Percentiles rank a stretch among this genome's conserved stretches.
phyloP scores from a whole-genome alignment of 2,888 invertebrate genomes.

The Hemicrepidius hirtus region DNA sequence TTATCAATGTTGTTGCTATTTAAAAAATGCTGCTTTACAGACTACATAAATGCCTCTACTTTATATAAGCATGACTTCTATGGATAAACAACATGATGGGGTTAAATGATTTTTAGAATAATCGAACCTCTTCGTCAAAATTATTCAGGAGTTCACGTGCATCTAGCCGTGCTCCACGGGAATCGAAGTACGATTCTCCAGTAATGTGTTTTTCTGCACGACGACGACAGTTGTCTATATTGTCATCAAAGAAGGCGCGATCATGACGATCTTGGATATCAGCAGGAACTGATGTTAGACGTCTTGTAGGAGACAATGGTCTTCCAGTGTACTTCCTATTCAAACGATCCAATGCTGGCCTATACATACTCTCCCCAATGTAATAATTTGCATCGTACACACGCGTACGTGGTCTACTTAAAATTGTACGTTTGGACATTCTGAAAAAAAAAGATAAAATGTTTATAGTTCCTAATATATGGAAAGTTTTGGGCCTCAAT shows the following conservation, averaged over 20 bases:
- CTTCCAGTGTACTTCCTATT: conserved; percentile 81
- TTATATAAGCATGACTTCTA: conserved; percentile 31
- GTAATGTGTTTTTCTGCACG: conserved; percentile 72
- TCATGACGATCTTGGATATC: conserved; percentile 70
- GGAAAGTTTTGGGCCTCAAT: too few species aligned
- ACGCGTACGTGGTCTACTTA: conserved; percentile 82
- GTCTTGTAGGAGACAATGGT: conserved; percentile 68
- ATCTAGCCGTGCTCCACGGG: conserved; percentile 75
- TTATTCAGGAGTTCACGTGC: conserved; percentile 71
- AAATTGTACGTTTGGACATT: conserved; percentile 67
- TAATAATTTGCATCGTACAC: conserved; percentile 91
- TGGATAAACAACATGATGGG: neutral
- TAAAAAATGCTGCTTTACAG: conserved; percentile 36
- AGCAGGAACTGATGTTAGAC: conserved; percentile 56
- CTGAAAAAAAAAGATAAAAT: conserved; percentile 49
- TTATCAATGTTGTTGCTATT: neutral
- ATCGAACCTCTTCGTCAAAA: conserved; percentile 72
- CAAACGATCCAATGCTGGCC: conserved; percentile 83
- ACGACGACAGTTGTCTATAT: conserved; percentile 72
- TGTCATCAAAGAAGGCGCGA: conserved; percentile 74
- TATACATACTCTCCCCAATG: conserved; percentile 89
- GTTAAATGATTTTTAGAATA: conserved; percentile 42
- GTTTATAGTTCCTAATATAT: too few species aligned
- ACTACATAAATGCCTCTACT: conserved; percentile 36
- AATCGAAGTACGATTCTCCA: conserved; percentile 79